These are phyloP conservation scores for Mustela nigripes DNA, from an alignment of 2,113 vertebrate genomes.

Conservation along the genomic window DNA sequence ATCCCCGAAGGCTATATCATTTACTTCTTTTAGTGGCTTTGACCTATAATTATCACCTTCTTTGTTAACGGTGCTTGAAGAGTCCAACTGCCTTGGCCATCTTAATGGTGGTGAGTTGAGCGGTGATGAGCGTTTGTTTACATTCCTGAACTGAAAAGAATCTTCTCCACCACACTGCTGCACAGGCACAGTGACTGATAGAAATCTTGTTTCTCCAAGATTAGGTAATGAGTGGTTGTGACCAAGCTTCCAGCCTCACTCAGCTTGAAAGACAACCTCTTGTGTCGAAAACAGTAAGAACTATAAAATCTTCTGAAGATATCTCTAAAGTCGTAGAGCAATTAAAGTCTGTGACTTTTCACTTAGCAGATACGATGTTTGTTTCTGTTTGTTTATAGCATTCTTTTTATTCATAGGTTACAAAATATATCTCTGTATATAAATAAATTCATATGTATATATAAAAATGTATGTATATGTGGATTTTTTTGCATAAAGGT, in stretches of 20 bases:
- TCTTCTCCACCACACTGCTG: neutral
- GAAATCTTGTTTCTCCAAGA: neutral
- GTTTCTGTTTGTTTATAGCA: neutral
- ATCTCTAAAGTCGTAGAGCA: neutral
- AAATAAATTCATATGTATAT: neutral
- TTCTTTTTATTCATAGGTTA: constrained; percentile 34
- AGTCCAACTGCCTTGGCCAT: neutral
- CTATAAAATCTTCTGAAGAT: neutral
- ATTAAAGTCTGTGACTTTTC: constrained; percentile 22
- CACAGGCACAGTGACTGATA: neutral
- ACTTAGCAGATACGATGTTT: neutral
- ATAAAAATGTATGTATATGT: neutral
- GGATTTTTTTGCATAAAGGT: neutral
- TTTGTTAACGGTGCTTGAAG: constrained; percentile 54
- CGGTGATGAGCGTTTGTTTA: neutral
- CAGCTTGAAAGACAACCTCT: neutral
- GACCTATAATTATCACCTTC: constrained; percentile 72
- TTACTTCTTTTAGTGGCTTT: constrained; percentile 43
- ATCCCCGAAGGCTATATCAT: constrained; percentile 27
- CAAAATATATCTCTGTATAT: neutral
- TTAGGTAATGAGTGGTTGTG: neutral
- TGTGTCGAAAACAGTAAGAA: neutral
- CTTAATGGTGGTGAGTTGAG: neutral
- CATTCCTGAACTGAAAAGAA: constrained; percentile 41
- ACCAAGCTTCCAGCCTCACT: neutral